Percentiles rank a stretch among this genome's conserved stretches.
These are phyloP conservation scores for Stegodyphus dumicola DNA, from an alignment of 1,140 invertebrate species.

Conservation along the genomic window DNA sequence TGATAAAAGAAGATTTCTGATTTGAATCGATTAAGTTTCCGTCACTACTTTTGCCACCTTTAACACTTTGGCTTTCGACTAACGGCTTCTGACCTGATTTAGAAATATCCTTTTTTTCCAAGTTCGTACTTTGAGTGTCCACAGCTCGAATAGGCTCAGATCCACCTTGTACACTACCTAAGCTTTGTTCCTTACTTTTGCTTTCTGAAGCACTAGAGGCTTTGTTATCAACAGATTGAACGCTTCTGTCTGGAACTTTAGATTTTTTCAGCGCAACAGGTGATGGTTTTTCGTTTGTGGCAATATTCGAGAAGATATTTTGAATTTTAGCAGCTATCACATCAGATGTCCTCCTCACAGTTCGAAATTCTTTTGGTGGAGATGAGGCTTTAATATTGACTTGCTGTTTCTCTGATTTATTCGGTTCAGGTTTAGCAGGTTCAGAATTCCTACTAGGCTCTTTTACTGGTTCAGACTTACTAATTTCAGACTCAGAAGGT, in stretches of 20 bases:
- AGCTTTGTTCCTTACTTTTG: no score
- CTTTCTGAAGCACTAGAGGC: neutral
- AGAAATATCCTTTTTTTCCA: neutral
- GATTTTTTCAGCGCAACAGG: conserved; percentile 14
- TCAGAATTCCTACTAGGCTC: no score
- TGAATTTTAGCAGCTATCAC: conserved; percentile 57
- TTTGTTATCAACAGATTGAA: neutral
- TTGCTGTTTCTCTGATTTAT: no score
- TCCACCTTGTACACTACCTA: neutral
- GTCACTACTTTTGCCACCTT: neutral
- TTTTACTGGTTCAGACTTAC: no score
- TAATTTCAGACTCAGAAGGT: neutral
- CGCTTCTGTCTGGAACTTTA: conserved; percentile 1
- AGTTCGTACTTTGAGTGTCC: neutral
- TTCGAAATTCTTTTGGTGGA: conserved; percentile 49
- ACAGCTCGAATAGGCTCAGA: neutral
- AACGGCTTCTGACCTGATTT: neutral
- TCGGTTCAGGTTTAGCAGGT: no score
- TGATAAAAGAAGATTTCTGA: no score
- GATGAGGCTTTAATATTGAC: neutral
- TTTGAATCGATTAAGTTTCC: no score
- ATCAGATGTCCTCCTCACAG: conserved; percentile 44
- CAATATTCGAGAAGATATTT: conserved; percentile 49
- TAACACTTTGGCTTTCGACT: neutral
- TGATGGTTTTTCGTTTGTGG: conserved; percentile 15